Evolutionary conservation across 37 sponge, comb jelly and placozoan species (phyloP), one percentile per base, ranked within the genome.

Genomic region (Spongilla lacustris): DNA sequence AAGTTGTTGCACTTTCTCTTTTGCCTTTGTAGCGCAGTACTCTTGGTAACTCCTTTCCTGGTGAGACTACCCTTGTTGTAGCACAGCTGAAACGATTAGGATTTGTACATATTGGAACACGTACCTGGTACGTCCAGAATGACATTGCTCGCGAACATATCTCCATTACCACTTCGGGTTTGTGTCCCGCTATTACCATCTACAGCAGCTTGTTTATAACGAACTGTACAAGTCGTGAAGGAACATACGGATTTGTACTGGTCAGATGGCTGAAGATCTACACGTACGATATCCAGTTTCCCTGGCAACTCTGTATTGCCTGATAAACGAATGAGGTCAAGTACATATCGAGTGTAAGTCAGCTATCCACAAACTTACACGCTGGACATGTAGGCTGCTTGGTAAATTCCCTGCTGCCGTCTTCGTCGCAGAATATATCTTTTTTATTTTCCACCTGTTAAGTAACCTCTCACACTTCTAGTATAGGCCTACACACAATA

Each of bases 371-470:
- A 66, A 31, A 66, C 89, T 84, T 81, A 90, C 97, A 96, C 78
- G 97, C 97, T 30, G 97, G 97, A 68, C 97, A 96, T 0, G 36
- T 69, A 35, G 70, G 27, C 30, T 89, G 84, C 76, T 79, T 89
- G 50, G 71, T 89, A 78, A 96, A 96, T 50, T 96, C 95, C 69
- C 93, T 89, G 74, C 69, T 83, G 0, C 95, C 97, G 89, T 96
- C 95, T 66, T 94, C 95, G 73, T 96, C 97, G 82, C 97, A 96
- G 78, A 96, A 96, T n/a, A 96, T 87, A 75, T 96, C 95, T 92
- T 82, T 32, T 31, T 31, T 24, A 24, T n/a, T n/a, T n/a, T 8
- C 50, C 29, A 49, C 29, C 35, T 27, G 69, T 71, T 32, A 77
- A 71, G 74, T 78, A 75, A 32, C 9, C 48, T 19, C 33, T 2